These are phyloP conservation scores for Philypnodon macrostomus DNA, from an alignment of 2,797 vertebrate species.

Conservation along the genomic window DNA sequence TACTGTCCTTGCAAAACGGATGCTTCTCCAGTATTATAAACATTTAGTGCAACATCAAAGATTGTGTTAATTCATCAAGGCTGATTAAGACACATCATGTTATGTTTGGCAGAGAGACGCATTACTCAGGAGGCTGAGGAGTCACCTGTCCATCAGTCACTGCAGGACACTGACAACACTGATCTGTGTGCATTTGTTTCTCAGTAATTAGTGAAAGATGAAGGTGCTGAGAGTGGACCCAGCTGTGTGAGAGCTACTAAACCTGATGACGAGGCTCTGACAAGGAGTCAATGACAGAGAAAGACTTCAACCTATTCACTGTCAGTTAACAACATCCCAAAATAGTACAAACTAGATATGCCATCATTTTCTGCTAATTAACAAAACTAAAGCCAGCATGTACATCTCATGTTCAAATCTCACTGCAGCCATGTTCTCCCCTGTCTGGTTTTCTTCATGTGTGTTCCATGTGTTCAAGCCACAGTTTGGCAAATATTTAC, in stretches of 20 bases:
- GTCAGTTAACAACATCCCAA: constrained; percentile 28
- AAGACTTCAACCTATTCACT: constrained; percentile 35
- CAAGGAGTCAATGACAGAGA: constrained; percentile 32
- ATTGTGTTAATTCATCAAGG: constrained; percentile 1
- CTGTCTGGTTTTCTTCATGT: constrained; percentile 73
- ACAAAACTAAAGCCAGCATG: constrained; percentile 25
- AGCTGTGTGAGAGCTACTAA: constrained; percentile 42
- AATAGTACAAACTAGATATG: not conserved
- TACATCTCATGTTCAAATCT: constrained; percentile 47
- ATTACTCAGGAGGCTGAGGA: constrained; percentile 60
- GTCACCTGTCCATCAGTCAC: constrained; percentile 67
- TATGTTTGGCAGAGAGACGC: constrained; percentile 47
- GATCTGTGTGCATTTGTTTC: constrained; percentile 51
- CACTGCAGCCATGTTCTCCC: constrained; percentile 52
- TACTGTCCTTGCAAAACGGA: no score
- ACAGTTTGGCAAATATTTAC: constrained; percentile 84
- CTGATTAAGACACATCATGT: constrained; percentile 27
- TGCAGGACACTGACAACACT: constrained; percentile 27
- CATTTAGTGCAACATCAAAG: constrained; percentile 5
- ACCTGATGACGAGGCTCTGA: constrained; percentile 33
- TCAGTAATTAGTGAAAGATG: constrained; percentile 55
- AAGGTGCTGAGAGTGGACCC: constrained; percentile 58
- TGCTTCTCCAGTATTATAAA: not conserved
- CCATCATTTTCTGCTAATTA: no score
- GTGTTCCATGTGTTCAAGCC: constrained; percentile 80